A percentile compares a stretch with the other conserved stretches of the same genome.
Evolutionary conservation across 2,797 vertebrate genomes (phyloP).

Genomic region (Phoeniculus purpureus): DNA sequence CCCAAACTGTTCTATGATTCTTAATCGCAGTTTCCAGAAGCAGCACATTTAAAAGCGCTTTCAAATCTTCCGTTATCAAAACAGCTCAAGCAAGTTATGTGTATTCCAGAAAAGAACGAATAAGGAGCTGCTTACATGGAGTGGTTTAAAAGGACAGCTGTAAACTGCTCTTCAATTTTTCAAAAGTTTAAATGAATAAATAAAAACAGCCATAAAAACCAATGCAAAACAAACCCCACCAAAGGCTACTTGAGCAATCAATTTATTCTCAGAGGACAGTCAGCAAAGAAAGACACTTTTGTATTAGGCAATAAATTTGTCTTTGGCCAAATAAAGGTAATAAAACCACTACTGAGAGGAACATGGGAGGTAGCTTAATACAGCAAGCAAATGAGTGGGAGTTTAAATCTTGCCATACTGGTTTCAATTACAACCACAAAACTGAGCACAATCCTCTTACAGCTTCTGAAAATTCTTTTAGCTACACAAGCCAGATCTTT

Average conservation of each 20-base stretch:
- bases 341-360: constrained; percentile 7
- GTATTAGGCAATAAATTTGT: not conserved
- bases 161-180: not conserved
- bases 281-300: not conserved
- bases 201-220: not conserved
- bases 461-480: constrained; percentile 11
- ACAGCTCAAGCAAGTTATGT: not conserved
- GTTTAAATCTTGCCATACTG: not conserved
- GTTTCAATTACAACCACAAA: constrained; percentile 32
- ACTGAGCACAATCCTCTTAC: not conserved
- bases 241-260: constrained; percentile 14
- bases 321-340: constrained; percentile 15
- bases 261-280: not conserved
- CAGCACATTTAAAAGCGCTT: not conserved
- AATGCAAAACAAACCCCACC: not conserved
- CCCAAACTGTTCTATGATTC: no score
- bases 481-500: not conserved
- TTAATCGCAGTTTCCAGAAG: not conserved
- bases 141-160: not conserved
- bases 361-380: not conserved
- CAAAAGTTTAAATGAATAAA: not conserved
- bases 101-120: not conserved
- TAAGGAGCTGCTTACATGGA: not conserved
- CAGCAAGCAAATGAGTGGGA: not conserved
- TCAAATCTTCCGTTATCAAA: not conserved